These are phyloP conservation scores for Streblospio benedicti DNA, from an alignment of 1,140 invertebrate genomes.

Conservation along the genomic window DNA sequence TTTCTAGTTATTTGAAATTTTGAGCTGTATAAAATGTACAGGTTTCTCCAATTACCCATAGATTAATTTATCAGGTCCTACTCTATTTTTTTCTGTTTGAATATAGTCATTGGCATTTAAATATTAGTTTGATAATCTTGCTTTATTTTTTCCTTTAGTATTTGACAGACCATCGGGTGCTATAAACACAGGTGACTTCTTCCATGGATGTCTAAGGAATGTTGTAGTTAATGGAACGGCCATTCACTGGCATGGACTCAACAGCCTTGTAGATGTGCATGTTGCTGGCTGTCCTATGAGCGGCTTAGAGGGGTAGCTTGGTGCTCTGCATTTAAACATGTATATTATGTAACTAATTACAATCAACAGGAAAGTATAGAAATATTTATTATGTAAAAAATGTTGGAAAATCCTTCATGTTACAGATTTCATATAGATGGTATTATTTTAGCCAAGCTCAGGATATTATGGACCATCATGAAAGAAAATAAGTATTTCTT, in stretches of 20 bases:
- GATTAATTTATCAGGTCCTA: background rate
- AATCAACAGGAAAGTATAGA: too few species aligned
- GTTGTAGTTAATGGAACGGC: conserved; percentile 59
- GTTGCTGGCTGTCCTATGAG: conserved; percentile 70
- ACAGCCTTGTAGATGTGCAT: conserved; percentile 68
- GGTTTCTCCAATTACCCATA: conserved; percentile 7
- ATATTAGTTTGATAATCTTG: too few species aligned
- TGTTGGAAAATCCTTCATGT: too few species aligned
- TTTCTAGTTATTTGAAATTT: background rate
- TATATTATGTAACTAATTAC: too few species aligned
- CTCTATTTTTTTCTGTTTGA: conserved; percentile 12
- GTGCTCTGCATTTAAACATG: too few species aligned
- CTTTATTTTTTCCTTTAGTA: conserved; percentile 50
- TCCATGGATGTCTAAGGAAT: conserved; percentile 83
- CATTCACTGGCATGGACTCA: conserved; percentile 76
- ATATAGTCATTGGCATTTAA: too few species aligned
- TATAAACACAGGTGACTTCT: conserved; percentile 63
- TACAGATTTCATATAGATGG: too few species aligned
- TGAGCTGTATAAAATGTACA: background rate
- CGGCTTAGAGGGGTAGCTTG: too few species aligned
- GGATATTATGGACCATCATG: too few species aligned
- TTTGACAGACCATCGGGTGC: conserved; percentile 57
- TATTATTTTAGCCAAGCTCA: too few species aligned
- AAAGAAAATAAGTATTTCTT: too few species aligned
- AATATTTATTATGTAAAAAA: too few species aligned